Evolutionary conservation across 2,113 vertebrate genomes (phyloP), one percentile per base, ranked within the genome.

Genomic region (Etheostoma cragini): DNA sequence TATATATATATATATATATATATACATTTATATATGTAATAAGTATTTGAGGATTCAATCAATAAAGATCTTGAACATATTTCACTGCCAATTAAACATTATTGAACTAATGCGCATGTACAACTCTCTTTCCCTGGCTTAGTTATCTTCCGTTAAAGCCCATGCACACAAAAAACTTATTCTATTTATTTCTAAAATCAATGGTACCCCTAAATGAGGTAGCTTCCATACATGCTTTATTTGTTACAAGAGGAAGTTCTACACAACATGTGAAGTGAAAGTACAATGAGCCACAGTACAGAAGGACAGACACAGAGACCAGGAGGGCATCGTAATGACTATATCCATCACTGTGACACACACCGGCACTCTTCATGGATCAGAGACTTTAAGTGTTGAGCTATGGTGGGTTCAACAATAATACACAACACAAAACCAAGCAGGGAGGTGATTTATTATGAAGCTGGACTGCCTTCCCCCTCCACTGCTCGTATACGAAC

Each of bases 301-400:
- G 46, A 76, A 85, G 78, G 86, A 78, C 80, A 80, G 83, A 67
- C 13, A 66, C 68, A 76, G 76, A 87, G 81, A 86, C 82, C 76
- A 83, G 70, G 85, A 88, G 80, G 82, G 57, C 74, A 77, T 60
- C 52, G 63, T 88, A 90, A 93, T 88, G 86, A 86, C 84, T 70
- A 76, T 78, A 93, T 93, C 88, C 87, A 92, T 94, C 93, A 92
- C 81, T 53, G 66, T 82, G 85, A 92, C 90, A 88, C 87, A 88
- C 84, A 88, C 73, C 61, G 7, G 81, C 88, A 82, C 79, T 91
- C 84, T 91, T 88, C 91, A 89, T 91, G 90, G 89, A 93, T 92
- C 91, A 91, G 78, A 87, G 76, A 84, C 84, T 86, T 89, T 89
- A 90, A 90, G 83, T 88, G 86, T 80, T 52, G 73, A 52, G 79